Evolutionary conservation across 2,797 vertebrate species (phyloP).

Genomic region (Masticophis lateralis): DNA sequence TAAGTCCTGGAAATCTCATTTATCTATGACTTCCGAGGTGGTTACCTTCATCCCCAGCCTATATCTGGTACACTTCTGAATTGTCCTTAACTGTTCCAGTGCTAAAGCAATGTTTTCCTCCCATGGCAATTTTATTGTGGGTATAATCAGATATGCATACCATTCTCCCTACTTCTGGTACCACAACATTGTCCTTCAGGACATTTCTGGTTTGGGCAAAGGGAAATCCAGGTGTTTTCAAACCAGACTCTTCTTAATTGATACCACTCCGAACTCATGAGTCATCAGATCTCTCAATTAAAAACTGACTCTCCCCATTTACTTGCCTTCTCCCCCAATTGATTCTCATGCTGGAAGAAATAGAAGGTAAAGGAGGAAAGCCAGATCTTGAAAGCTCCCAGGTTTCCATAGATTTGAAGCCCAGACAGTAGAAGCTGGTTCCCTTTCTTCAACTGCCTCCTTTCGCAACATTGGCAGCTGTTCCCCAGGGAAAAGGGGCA

Average conservation of each 20-base stretch:
- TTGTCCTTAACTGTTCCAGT: not conserved
- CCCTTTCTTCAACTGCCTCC: not conserved
- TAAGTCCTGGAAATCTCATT: not conserved
- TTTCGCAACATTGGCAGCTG: not conserved
- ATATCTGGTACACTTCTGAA: not conserved
- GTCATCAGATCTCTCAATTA: not conserved
- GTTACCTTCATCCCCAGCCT: not conserved
- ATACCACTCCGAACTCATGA: not conserved
- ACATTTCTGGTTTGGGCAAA: not conserved
- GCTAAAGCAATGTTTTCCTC: not conserved
- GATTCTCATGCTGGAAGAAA: not conserved
- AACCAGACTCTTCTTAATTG: not conserved
- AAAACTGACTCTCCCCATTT: not conserved
- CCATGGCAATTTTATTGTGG: not conserved
- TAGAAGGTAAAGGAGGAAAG: not conserved
- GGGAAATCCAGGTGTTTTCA: not conserved
- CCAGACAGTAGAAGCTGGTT: not conserved
- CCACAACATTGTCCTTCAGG: not conserved
- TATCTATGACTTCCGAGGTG: not conserved
- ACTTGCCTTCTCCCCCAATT: not conserved
- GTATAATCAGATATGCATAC: not conserved
- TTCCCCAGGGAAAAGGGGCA: not conserved
- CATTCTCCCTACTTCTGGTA: not conserved
- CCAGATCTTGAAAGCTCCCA: not conserved
- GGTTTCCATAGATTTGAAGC: not conserved